These are phyloP conservation scores for Lepidocyrtinus sp. DNA, from an alignment of 2,888 invertebrate species.

Conservation along the genomic window DNA sequence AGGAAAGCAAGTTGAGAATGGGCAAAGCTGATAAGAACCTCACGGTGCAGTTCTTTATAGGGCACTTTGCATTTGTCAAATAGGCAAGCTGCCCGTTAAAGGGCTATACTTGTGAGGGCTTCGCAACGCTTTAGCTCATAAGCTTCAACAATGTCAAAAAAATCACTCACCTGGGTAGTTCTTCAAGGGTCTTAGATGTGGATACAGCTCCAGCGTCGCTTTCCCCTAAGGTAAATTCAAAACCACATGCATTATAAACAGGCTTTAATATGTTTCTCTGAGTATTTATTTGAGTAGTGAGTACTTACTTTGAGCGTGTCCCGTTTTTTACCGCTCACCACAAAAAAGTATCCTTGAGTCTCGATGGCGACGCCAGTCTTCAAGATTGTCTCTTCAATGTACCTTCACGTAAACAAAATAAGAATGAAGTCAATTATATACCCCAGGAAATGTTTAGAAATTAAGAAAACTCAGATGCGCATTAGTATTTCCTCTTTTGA, in stretches of 20 bases:
- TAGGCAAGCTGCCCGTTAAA: slow-evolving; percentile 74
- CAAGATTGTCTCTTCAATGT: slow-evolving; percentile 76
- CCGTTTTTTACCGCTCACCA: slow-evolving; percentile 76
- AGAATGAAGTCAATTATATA: neutral
- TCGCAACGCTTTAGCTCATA: slow-evolving; percentile 21
- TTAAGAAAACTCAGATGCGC: too few species aligned
- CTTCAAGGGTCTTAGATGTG: slow-evolving; percentile 75
- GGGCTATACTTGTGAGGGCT: slow-evolving; percentile 71
- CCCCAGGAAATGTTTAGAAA: neutral
- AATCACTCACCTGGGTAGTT: slow-evolving; percentile 73
- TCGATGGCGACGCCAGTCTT: slow-evolving; percentile 78
- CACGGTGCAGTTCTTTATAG: slow-evolving; percentile 75
- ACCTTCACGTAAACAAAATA: slow-evolving; percentile 72
- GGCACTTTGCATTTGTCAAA: slow-evolving; percentile 74
- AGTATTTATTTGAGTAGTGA: too few species aligned
- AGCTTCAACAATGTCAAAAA: slow-evolving; percentile 27
- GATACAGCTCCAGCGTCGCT: slow-evolving; percentile 76
- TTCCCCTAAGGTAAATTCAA: slow-evolving; percentile 73
- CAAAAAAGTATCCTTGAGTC: slow-evolving; percentile 76
- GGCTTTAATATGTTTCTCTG: too few species aligned
- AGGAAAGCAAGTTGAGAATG: too few species aligned
- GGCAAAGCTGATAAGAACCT: slow-evolving; percentile 48
- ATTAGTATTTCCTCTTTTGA: too few species aligned
- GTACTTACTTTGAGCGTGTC: slow-evolving; percentile 75
- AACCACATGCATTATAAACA: too few species aligned